Base-by-base conservation (phyloP, 2,888 invertebrate genomes). In the Drosophila parthenogenetica region DNA sequence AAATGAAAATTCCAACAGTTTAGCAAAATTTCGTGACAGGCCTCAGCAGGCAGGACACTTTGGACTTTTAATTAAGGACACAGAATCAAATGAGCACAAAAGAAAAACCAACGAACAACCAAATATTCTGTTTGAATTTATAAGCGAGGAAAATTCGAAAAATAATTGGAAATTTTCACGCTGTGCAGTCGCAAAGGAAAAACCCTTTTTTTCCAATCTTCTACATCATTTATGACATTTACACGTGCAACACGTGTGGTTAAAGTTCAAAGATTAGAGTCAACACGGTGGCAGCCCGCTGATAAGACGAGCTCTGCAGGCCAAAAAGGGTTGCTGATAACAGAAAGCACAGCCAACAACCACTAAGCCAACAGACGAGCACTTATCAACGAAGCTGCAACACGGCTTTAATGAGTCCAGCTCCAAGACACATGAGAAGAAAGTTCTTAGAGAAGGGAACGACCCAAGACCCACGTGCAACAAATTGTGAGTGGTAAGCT, bases 301-400 rank as follows among this genome's bases (percentile, higher is more conserved):
- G 51, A 81, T 81, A 71, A 73, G 60, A 46, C 35, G 14, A 5
- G 16, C 69, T 48, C 61, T 77, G 39, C 50, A 48, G 16, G n/a
- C n/a, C 16, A n/a, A 17, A 16, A 32, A 42, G 40, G 17, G 17
- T 29, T 16, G 40, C 25, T 11, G n/a, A 43, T 49, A 48, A 62
- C 48, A 39, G 55, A 45, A 17, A 61, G 37, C 54, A 45, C 32
- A 68, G 35, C 43, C 25, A 43, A 14, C 35, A 68, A 61, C 65
- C 76, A 72, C 81, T 63, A 76, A 77, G 75, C 73, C 78, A 35
- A 50, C 59, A 64, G 75, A 57, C 72, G 59, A 57, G 62, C 70
- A 65, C 81, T 89, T 89, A 90, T 90, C 87, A 73, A 74, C 67
- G 72, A 53, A 54, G 67, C 62, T 61, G 50, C 71, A 77, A 72